A percentile compares a stretch with the other conserved stretches of the same genome.
Conservation (phyloP, 2,113 vertebrate genomes). For the Petrocephalus zakoni region DNA sequence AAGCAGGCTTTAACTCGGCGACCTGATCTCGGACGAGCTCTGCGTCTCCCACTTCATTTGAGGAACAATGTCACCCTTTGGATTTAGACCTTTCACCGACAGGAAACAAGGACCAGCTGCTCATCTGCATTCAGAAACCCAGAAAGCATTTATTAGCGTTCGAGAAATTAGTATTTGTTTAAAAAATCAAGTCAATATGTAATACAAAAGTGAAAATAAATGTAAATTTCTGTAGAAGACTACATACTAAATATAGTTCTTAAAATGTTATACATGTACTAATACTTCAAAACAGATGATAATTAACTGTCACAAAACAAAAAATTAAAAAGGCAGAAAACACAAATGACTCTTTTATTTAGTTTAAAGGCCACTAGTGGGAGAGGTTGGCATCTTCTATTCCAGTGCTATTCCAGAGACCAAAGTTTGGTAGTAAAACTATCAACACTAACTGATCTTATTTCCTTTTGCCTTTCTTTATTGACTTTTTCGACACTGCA, state of each 20-base stretch:
- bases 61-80: neutral
- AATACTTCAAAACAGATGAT: neutral
- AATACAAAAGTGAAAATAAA: neutral
- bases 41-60: neutral
- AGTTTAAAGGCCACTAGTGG: neutral
- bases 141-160: neutral
- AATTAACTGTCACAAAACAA: neutral
- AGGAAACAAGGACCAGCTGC: neutral
- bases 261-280: neutral
- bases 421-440: neutral
- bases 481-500: neutral
- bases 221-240: neutral
- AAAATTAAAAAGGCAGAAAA: neutral
- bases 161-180: neutral
- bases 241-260: neutral
- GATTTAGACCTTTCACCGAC: neutral
- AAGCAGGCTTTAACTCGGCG: conserved; percentile 17
- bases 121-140: neutral
- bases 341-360: neutral
- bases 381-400: neutral
- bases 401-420: neutral
- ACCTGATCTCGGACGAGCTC: neutral
- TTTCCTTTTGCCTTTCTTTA: no score
- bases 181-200: neutral
- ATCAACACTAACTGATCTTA: neutral